Base-by-base conservation (phyloP, 2,888 invertebrate genomes). In the Gastracanthus pulcherrimus region DNA sequence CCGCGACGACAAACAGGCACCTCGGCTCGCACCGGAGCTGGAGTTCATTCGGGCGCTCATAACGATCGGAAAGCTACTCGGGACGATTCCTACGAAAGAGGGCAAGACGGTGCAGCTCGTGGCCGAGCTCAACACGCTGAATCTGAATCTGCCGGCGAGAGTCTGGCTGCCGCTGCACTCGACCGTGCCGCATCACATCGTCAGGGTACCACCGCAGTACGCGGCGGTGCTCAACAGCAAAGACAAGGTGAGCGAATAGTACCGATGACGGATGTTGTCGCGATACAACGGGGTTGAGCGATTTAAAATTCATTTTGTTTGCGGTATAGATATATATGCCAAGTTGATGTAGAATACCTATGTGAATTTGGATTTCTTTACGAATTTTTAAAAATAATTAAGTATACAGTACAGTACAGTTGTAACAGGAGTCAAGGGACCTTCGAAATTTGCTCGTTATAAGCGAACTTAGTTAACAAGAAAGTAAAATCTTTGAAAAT, bases 181-280 rank as follows among this genome's bases (percentile, higher is more conserved):
- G 86, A 94, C 94, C 86, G 93, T 94, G 87, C 96, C 97, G 71
- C 99, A 99, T 93, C 96, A 98, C 90, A 96, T 99, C 87, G 96
- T 99, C 69, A 94, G 99, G 92, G 98, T 99, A 92, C 99, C 99
- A 60, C 98, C 98, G 81, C 98, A 98, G 89, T 98, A 98, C 85
- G 98, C 98, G 83, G 99, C 99, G 72, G 99, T 99, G 76, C 95
- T 99, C 85, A 99, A 99, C 92, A 99, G 99, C 86, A 99, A 99
- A 93, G 98, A 98, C 92, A 98, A 98, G 94, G 96, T 96, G 90
- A 86, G 84, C 77, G 3, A 31, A 3, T 9, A 19, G 19, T 36
- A n/a, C n/a, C n/a, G n/a, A n/a, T n/a, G n/a, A n/a, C n/a, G n/a
- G n/a, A n/a, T n/a, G n/a, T n/a, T n/a, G n/a, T n/a, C n/a, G n/a